These are phyloP conservation scores for Otocyon megalotis DNA, from an alignment of 2,113 vertebrate species.

Conservation along the genomic window DNA sequence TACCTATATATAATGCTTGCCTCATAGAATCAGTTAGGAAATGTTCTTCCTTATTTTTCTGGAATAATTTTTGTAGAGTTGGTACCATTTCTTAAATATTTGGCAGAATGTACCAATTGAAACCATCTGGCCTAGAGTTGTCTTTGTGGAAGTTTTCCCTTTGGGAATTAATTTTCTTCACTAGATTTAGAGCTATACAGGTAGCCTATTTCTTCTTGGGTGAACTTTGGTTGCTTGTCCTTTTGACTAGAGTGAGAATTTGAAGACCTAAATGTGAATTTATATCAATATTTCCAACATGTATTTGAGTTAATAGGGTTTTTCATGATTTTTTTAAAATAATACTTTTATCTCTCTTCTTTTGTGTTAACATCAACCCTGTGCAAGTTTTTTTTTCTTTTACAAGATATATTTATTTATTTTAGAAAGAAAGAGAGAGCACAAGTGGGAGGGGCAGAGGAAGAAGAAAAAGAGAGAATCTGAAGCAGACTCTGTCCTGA, in stretches of 20 bases:
- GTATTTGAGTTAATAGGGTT: not conserved
- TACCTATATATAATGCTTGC: not conserved
- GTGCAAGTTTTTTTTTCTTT: not conserved
- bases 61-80: not conserved
- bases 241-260: not conserved
- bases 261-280: not conserved
- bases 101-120: not conserved
- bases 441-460: not conserved
- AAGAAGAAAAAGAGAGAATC: not conserved
- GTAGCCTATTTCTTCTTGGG: not conserved
- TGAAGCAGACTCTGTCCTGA: not conserved
- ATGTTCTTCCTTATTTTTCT: not conserved
- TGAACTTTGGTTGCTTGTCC: not conserved
- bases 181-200: not conserved
- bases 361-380: not conserved
- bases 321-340: not conserved
- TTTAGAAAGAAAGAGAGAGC: not conserved
- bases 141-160: not conserved
- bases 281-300: not conserved
- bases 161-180: not conserved
- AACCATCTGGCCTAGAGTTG: not conserved
- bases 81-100: not conserved
- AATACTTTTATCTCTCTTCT: not conserved
- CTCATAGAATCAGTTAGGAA: not conserved
- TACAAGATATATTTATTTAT: not conserved